phyloP scores from a whole-genome alignment of 2,113 vertebrate species.

The Istiophorus platypterus region DNA sequence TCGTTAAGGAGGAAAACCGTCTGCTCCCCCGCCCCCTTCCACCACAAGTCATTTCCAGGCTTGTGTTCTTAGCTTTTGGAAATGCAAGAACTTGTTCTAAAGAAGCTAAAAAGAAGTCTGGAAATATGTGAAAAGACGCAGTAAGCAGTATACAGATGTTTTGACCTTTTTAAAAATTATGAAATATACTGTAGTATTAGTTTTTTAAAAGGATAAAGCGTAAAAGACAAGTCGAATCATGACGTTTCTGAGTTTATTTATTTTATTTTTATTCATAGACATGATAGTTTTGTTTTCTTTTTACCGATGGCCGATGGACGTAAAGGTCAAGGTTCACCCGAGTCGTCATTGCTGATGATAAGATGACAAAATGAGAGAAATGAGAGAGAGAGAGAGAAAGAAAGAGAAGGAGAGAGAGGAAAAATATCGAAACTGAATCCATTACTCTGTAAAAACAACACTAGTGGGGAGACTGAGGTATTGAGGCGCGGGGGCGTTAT shows the following conservation, averaged over 20 bases:
- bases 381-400: neutral
- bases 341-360: neutral
- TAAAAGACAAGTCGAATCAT: neutral
- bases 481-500: slow-evolving; percentile 44
- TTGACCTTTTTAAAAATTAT: neutral
- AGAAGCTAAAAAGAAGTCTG: neutral
- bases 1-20: slow-evolving; percentile 18
- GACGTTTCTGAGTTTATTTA: neutral
- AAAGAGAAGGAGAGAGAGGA: neutral
- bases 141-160: neutral
- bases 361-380: neutral
- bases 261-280: neutral
- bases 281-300: neutral
- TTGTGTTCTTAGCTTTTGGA: neutral
- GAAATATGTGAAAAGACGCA: neutral
- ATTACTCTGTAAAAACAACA: slow-evolving; percentile 58
- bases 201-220: neutral
- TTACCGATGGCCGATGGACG: neutral
- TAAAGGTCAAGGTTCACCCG: slow-evolving; percentile 42
- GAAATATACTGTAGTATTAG: neutral
- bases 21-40: neutral
- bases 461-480: slow-evolving; percentile 20
- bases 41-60: neutral
- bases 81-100: neutral
- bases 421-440: slow-evolving; percentile 6